Percentiles rank a stretch among this genome's conserved stretches.
These are phyloP conservation scores for Pilophorus perplexus DNA, from an alignment of 2,888 invertebrate species.

Conservation along the genomic window DNA sequence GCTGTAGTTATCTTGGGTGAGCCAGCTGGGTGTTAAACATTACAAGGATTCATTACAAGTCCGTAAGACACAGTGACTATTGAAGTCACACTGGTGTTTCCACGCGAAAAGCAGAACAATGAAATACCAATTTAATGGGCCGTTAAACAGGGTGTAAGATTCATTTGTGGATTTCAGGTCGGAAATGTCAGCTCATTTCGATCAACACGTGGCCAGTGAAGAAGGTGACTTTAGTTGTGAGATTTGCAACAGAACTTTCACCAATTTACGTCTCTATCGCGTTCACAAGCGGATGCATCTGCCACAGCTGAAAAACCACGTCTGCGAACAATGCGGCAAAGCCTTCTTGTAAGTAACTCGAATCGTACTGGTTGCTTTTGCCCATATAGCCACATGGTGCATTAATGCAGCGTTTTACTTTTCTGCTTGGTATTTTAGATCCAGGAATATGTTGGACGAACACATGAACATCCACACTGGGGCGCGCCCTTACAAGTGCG, in stretches of 20 bases:
- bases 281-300: slow-evolving; percentile 66
- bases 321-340: slow-evolving; percentile 66
- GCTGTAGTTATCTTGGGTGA: too few relatives aligned
- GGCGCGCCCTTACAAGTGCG: slow-evolving; percentile 64
- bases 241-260: slow-evolving; percentile 62
- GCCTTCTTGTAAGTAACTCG: slow-evolving; percentile 61
- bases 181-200: slow-evolving; percentile 60
- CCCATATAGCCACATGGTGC: too few relatives aligned
- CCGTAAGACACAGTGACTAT: too few relatives aligned
- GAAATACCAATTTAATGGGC: too few relatives aligned
- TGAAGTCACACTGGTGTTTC: too few relatives aligned
- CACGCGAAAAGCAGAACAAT: too few relatives aligned
- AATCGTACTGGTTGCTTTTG: background rate
- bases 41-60: too few relatives aligned
- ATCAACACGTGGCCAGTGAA: slow-evolving; percentile 61
- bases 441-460: slow-evolving; percentile 67
- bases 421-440: slow-evolving; percentile 53
- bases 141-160: too few relatives aligned
- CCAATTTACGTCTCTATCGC: slow-evolving; percentile 60
- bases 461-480: slow-evolving; percentile 72
- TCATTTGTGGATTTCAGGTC: too few relatives aligned
- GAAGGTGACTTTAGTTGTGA: slow-evolving; percentile 65
- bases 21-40: too few relatives aligned
- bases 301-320: slow-evolving; percentile 62
- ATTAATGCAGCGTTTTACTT: background rate